Conservation (phyloP, 2,797 vertebrate species). For the Arvicola amphibius region DNA sequence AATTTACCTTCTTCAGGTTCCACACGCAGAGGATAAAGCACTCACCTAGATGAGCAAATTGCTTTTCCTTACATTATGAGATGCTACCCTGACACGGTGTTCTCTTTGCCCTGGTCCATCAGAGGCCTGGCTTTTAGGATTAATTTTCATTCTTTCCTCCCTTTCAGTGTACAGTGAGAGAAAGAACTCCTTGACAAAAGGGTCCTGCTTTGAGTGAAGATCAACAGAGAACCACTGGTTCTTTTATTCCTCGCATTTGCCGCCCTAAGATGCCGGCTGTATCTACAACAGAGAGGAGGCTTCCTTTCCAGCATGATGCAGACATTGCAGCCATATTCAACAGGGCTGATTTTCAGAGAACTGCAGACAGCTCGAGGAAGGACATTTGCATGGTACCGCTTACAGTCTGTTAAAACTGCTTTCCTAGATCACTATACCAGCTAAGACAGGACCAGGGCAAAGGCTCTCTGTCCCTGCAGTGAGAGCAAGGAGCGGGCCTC, state of each 20-base stretch:
- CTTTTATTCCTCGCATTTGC: neutral
- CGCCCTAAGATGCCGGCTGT: neutral
- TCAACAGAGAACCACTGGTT: neutral
- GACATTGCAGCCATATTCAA: neutral
- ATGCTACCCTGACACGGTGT: slow-evolving; percentile 63
- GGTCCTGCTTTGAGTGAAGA: neutral
- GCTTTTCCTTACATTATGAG: slow-evolving; percentile 64
- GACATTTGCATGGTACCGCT: neutral
- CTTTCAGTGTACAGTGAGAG: neutral
- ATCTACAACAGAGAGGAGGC: neutral
- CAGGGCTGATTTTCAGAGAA: neutral
- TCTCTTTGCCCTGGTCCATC: slow-evolving; percentile 54
- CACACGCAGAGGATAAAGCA: slow-evolving; percentile 67
- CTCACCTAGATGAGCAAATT: slow-evolving; percentile 75
- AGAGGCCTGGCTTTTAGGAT: slow-evolving; percentile 30
- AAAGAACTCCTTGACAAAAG: slow-evolving; percentile 26
- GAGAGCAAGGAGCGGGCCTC: slow-evolving; percentile 37
- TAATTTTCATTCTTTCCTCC: neutral
- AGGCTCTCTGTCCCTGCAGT: neutral
- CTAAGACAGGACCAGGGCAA: neutral
- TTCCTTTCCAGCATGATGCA: neutral
- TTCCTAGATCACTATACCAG: neutral
- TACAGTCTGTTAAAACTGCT: neutral
- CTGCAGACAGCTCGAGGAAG: neutral
- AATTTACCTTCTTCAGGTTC: slow-evolving; percentile 78